These are phyloP conservation scores for Enteromius thamalakanensis DNA, from an alignment of 2,797 vertebrate genomes.

Conservation along the genomic window DNA sequence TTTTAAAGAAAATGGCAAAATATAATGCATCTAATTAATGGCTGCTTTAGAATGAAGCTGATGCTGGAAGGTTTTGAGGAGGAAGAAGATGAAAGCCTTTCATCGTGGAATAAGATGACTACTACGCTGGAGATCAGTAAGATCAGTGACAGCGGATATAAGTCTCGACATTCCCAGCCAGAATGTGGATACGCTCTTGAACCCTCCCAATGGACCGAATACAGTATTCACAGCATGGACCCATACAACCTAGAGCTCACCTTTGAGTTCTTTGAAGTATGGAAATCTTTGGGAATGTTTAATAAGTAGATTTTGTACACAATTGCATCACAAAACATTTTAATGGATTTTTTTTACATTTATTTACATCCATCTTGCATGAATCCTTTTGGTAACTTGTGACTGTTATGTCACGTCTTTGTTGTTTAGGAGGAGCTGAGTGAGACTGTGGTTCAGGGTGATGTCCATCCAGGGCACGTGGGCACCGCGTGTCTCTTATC, in stretches of 20 bases:
- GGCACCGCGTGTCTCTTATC: conserved; percentile 94
- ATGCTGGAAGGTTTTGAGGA: conserved; percentile 90
- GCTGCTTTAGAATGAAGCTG: conserved; percentile 84
- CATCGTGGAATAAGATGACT: conserved; percentile 83
- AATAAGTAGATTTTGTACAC: background rate
- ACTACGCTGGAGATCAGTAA: conserved; percentile 88
- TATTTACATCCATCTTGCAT: background rate
- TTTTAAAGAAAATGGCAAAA: background rate
- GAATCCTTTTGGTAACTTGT: background rate
- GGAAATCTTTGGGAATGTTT: background rate
- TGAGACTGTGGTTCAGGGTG: conserved; percentile 87
- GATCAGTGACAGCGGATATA: conserved; percentile 86
- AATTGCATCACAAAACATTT: background rate
- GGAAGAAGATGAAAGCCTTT: conserved; percentile 75
- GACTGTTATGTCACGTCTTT: conserved; percentile 10
- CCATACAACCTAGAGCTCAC: conserved; percentile 95
- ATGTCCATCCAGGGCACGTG: conserved; percentile 86
- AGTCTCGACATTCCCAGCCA: conserved; percentile 91
- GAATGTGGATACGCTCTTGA: conserved; percentile 93
- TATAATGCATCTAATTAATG: background rate
- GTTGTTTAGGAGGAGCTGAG: conserved; percentile 87
- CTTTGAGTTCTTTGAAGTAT: conserved; percentile 98
- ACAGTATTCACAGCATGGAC: conserved; percentile 95
- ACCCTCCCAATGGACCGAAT: conserved; percentile 89
- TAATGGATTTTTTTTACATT: background rate